phyloP scores from a whole-genome alignment of 2,797 vertebrate species.

The Chelon auratus region DNA sequence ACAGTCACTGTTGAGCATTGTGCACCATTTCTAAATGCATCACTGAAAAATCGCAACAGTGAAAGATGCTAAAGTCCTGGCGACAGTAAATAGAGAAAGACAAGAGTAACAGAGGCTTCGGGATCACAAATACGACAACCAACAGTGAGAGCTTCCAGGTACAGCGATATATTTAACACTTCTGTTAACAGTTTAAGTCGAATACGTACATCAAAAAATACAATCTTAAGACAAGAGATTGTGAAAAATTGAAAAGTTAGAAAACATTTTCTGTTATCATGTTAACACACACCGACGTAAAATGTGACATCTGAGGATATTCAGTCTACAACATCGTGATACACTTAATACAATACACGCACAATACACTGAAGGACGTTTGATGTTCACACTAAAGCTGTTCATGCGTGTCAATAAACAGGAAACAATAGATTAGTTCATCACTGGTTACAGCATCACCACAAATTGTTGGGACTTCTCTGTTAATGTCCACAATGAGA shows the following conservation, averaged over 20 bases:
- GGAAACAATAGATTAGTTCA: slow-evolving; percentile 50
- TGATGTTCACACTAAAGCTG: slow-evolving; percentile 39
- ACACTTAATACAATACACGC: slow-evolving; percentile 28
- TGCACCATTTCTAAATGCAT: slow-evolving; percentile 26
- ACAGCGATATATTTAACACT: slow-evolving; percentile 59
- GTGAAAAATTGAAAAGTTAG: slow-evolving; percentile 43
- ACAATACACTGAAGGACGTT: slow-evolving; percentile 35
- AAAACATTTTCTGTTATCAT: slow-evolving; percentile 47
- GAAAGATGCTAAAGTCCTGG: slow-evolving; percentile 9
- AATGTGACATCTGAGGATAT: slow-evolving; percentile 35
- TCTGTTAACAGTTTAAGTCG: slow-evolving; percentile 37
- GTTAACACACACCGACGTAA: slow-evolving; percentile 39
- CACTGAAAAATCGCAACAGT: slow-evolving; percentile 11
- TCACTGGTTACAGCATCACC: slow-evolving; percentile 56
- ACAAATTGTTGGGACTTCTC: slow-evolving; percentile 41
- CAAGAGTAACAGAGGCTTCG: slow-evolving; percentile 5
- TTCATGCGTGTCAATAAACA: slow-evolving; percentile 57
- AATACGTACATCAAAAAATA: slow-evolving; percentile 60
- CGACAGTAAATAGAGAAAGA: slow-evolving; percentile 28
- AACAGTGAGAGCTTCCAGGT: slow-evolving; percentile 26
- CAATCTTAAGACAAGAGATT: slow-evolving; percentile 55
- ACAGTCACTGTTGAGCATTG: slow-evolving; percentile 43
- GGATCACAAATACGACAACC: slow-evolving; percentile 32
- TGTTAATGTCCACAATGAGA: slow-evolving; percentile 50
- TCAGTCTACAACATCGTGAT: slow-evolving; percentile 32